phyloP scores from a whole-genome alignment of 2,888 invertebrate species.

The Cosmorhoe ocellata region DNA sequence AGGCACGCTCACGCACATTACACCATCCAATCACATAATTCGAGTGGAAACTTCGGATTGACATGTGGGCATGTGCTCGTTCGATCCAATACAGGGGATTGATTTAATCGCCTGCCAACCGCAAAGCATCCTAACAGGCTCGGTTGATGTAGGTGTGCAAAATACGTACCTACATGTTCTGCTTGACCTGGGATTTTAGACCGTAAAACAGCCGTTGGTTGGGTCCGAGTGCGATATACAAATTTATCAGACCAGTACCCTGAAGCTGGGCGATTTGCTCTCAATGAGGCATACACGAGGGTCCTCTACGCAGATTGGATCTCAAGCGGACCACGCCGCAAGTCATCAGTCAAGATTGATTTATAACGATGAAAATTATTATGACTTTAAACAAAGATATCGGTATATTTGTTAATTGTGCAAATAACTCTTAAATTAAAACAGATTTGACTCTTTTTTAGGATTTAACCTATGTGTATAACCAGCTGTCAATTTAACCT shows the following conservation, averaged over 20 bases:
- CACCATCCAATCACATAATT: conserved; percentile 25
- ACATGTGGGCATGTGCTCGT: conserved; percentile 29
- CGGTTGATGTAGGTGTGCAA: conserved; percentile 28
- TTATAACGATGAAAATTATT: too few relatives aligned
- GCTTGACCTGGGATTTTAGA: conserved; percentile 34
- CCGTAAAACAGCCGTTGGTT: conserved; percentile 34
- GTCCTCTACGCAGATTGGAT: conserved; percentile 69
- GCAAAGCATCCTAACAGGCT: conserved; percentile 32
- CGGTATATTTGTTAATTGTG: too few relatives aligned
- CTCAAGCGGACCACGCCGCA: conserved; percentile 51
- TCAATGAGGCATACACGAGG: conserved; percentile 67
- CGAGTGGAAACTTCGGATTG: conserved; percentile 33
- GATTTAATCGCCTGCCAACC: conserved; percentile 39
- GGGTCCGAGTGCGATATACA: conserved; percentile 32
- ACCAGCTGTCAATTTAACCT: too few relatives aligned
- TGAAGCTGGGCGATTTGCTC: conserved; percentile 58
- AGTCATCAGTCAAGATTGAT: conserved; percentile 37
- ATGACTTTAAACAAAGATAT: too few relatives aligned
- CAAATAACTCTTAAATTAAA: too few relatives aligned
- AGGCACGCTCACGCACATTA: conserved; percentile 10
- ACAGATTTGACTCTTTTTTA: too few relatives aligned
- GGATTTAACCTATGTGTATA: too few relatives aligned
- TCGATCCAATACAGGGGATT: conserved; percentile 34
- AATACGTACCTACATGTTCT: conserved; percentile 16
- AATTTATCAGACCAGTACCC: conserved; percentile 40